A percentile compares a stretch with the other conserved stretches of the same genome.
These are phyloP conservation scores for Gnathonemus longibarbis DNA, from an alignment of 2,113 vertebrate species.

Conservation along the genomic window DNA sequence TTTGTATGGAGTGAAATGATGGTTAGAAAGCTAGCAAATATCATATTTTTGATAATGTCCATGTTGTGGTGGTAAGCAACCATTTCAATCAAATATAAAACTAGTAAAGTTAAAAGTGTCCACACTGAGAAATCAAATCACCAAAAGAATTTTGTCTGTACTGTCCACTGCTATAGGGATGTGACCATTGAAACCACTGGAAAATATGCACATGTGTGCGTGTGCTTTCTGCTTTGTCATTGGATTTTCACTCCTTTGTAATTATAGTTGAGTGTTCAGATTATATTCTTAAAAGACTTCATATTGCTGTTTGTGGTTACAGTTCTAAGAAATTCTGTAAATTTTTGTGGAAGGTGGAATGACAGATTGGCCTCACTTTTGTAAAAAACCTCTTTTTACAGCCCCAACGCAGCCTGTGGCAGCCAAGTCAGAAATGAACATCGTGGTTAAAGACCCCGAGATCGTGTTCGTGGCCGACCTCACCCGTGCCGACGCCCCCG, in stretches of 20 bases:
- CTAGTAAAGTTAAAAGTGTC: background rate
- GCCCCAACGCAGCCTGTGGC: slow-evolving; percentile 51
- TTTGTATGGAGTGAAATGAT: background rate
- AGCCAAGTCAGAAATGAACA: slow-evolving; percentile 73
- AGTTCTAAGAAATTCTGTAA: background rate
- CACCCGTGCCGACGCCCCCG: slow-evolving; percentile 79
- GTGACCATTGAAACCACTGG: background rate
- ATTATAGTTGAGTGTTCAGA: background rate
- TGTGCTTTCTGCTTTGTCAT: background rate
- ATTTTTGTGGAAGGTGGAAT: background rate
- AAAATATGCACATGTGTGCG: background rate
- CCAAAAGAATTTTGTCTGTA: background rate
- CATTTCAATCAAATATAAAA: background rate
- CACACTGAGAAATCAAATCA: background rate
- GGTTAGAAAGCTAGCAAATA: background rate
- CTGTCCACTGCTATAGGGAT: background rate
- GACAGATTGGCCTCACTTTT: background rate
- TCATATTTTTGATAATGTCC: background rate
- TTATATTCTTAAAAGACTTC: background rate
- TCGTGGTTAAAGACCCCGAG: slow-evolving; percentile 84
- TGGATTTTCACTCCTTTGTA: background rate
- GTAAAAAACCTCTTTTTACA: slow-evolving; percentile 3
- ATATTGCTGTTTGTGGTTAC: background rate
- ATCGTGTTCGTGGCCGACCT: slow-evolving; percentile 95
- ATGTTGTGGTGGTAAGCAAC: too few relatives aligned